These are phyloP conservation scores for Pitangus sulphuratus DNA, from an alignment of 2,797 vertebrate genomes.

Conservation along the genomic window DNA sequence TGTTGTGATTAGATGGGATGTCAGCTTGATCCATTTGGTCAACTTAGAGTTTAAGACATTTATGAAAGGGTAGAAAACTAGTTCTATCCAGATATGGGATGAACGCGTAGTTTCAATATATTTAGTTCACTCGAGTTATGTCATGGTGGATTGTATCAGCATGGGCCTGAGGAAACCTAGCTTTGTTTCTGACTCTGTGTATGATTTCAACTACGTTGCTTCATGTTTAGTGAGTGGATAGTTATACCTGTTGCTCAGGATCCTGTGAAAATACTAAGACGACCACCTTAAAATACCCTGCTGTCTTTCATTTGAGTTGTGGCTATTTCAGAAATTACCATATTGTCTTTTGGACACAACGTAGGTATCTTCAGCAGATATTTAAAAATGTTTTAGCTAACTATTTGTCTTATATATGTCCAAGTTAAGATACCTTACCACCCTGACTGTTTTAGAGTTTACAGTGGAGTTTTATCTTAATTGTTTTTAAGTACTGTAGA, in stretches of 20 bases:
- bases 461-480: neutral
- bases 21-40: neutral
- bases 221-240: rapidly evolving
- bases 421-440: neutral
- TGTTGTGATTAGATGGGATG: neutral
- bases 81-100: neutral
- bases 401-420: rapidly evolving
- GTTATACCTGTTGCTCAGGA: rapidly evolving
- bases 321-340: neutral
- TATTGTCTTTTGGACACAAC: neutral
- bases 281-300: neutral
- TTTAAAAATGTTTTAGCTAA: neutral
- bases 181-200: neutral
- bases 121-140: neutral
- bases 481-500: neutral
- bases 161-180: neutral
- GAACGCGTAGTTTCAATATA: neutral
- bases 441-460: neutral
- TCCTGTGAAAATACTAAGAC: neutral
- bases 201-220: rapidly evolving
- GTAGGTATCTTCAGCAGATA: neutral
- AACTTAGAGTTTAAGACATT: neutral
- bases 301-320: neutral
- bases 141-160: neutral
- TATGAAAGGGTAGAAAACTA: neutral